Evolutionary conservation across 2,888 invertebrate genomes (phyloP).

Genomic region (Tigriopus californicus): DNA sequence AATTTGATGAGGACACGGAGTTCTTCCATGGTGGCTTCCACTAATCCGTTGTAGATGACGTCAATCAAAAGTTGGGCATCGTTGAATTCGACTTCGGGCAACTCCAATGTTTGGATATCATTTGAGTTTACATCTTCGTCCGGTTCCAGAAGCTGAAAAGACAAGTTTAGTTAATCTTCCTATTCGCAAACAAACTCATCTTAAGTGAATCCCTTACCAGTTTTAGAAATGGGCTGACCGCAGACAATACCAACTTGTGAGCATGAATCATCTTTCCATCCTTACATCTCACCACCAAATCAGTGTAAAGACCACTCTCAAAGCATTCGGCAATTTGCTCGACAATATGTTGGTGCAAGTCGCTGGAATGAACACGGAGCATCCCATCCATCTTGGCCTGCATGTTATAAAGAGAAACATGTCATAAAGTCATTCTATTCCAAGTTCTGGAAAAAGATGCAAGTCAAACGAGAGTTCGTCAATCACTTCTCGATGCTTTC

Average conservation of each 20-base stretch:
- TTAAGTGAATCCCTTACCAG: background rate
- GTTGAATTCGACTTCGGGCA: background rate
- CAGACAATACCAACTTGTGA: slow-evolving; percentile 50
- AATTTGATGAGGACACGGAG: background rate
- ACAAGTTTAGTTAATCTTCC: too few species aligned
- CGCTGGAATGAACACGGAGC: slow-evolving; percentile 12
- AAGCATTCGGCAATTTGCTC: slow-evolving; percentile 9
- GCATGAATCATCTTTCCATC: slow-evolving; percentile 19
- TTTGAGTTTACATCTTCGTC: background rate
- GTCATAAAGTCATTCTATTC: too few species aligned
- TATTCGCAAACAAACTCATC: too few species aligned
- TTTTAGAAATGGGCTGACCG: slow-evolving; percentile 23
- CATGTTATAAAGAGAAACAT: too few species aligned
- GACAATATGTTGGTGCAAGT: slow-evolving; percentile 10
- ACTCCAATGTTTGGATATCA: background rate
- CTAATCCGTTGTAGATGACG: slow-evolving; percentile 5
- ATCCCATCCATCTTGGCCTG: background rate
- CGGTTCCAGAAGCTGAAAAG: background rate
- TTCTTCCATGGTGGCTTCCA: slow-evolving; percentile 13
- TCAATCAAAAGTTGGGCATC: slow-evolving; percentile 1
- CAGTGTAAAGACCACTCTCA: slow-evolving; percentile 8
- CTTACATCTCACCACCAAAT: slow-evolving; percentile 9
- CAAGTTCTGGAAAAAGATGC: too few species aligned
- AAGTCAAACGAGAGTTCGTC: too few species aligned
- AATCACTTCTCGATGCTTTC: too few species aligned